These are phyloP conservation scores for Perca flavescens DNA, from an alignment of 2,113 vertebrate species.

Conservation along the genomic window DNA sequence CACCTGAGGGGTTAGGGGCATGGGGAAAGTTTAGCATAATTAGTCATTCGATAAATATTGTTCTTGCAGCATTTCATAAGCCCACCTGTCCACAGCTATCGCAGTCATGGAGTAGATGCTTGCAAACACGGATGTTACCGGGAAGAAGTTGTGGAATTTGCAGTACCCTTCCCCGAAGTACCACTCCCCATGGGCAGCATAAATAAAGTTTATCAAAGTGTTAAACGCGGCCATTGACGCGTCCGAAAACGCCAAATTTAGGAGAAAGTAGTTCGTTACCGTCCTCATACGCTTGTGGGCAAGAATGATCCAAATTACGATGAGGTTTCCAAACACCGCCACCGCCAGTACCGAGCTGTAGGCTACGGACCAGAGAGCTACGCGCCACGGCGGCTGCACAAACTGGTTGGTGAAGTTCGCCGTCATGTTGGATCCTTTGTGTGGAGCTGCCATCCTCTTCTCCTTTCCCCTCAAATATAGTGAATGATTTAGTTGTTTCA, in stretches of 20 bases:
- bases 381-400: conserved; percentile 94
- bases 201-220: conserved; percentile 95
- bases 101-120: conserved; percentile 99
- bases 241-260: conserved; percentile 96
- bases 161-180: conserved; percentile 97
- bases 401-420: conserved; percentile 91
- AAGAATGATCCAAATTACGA: conserved; percentile 98
- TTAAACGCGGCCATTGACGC: conserved; percentile 98
- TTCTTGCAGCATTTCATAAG: not conserved
- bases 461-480: not conserved
- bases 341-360: conserved; percentile 92
- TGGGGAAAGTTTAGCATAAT: not conserved
- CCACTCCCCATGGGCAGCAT: conserved; percentile 94
- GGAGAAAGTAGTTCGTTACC: conserved; percentile 95
- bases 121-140: conserved; percentile 95
- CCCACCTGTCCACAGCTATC: conserved; percentile 97
- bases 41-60: not conserved
- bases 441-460: conserved; percentile 75
- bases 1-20: not conserved
- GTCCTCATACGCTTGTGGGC: conserved; percentile 98
- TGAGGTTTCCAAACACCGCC: conserved; percentile 94
- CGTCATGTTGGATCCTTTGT: conserved; percentile 79
- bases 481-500: not conserved
- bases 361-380: conserved; percentile 94
- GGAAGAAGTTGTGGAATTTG: conserved; percentile 99